These are phyloP conservation scores for Poecile montanus DNA, from an alignment of 2,797 vertebrate species.

Conservation along the genomic window DNA sequence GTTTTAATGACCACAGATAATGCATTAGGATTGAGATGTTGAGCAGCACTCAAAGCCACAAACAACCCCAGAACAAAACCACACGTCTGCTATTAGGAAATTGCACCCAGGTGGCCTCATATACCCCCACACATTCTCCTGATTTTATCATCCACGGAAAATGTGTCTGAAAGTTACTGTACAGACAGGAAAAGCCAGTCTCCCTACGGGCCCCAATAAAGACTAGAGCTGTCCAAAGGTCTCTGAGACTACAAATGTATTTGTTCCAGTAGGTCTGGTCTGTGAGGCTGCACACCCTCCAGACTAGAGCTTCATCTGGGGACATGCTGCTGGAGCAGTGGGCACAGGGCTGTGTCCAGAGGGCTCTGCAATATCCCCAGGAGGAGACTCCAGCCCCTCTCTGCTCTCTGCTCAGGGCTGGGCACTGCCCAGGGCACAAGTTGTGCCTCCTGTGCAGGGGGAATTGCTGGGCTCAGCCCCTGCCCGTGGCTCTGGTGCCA, in stretches of 20 bases:
- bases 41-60: not conserved
- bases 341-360: not conserved
- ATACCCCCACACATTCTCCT: not conserved
- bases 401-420: not conserved
- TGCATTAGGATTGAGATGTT: not conserved
- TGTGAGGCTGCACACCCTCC: not conserved
- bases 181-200: constrained; percentile 64
- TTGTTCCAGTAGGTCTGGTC: not conserved
- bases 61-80: not conserved
- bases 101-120: constrained; percentile 4
- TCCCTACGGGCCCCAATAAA: not conserved
- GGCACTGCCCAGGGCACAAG: not conserved
- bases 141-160: constrained; percentile 29
- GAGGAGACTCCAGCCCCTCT: not conserved
- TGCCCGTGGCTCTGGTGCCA: not conserved
- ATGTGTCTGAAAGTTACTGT: constrained; percentile 41
- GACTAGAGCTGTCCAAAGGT: constrained; percentile 46
- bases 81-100: not conserved
- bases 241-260: not conserved
- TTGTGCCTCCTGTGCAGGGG: not conserved
- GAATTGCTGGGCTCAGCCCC: not conserved
- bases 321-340: not conserved
- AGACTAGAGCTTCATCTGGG: not conserved
- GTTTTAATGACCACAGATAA: not conserved
- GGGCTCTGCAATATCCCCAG: not conserved